Evolutionary conservation across 2,888 invertebrate species (phyloP).

Genomic region (Scaptomyza polygonia): DNA sequence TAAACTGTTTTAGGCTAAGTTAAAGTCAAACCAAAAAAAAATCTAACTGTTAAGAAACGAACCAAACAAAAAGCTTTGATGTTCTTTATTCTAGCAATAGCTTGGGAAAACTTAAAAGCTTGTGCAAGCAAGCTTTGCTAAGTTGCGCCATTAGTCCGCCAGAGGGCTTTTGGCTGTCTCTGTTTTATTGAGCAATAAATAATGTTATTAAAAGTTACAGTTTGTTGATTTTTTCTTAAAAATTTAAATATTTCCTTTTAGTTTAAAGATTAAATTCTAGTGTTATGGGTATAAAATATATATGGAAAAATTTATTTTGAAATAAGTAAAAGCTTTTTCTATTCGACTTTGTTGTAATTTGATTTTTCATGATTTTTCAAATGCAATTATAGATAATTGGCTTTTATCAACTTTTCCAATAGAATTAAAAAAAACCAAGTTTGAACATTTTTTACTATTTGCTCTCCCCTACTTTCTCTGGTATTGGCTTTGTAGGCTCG

Average conservation of each 20-base stretch:
- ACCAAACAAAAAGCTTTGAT: slow-evolving; percentile 34
- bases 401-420: neutral
- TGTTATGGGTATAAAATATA: too few species aligned
- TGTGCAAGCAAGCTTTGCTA: slow-evolving; percentile 25
- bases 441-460: slow-evolving; percentile 7
- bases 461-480: neutral
- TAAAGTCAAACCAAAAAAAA: slow-evolving; percentile 26
- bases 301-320: too few species aligned
- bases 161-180: slow-evolving; percentile 32
- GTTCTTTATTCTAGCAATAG: slow-evolving; percentile 18
- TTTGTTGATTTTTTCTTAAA: neutral
- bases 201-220: neutral
- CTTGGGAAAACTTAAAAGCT: slow-evolving; percentile 4
- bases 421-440: neutral
- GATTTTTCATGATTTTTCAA: too few species aligned
- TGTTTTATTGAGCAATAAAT: slow-evolving; percentile 40
- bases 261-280: too few species aligned
- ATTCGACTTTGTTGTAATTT: too few species aligned
- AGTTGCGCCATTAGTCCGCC: slow-evolving; percentile 25
- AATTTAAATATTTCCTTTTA: neutral
- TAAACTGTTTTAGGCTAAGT: slow-evolving; percentile 43
- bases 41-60: slow-evolving; percentile 43
- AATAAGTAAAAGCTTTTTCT: too few species aligned
- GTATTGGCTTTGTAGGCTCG: slow-evolving; percentile 9
- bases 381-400: too few species aligned